Conservation (phyloP, 2,797 vertebrate genomes). For the Lateolabrax maculatus region DNA sequence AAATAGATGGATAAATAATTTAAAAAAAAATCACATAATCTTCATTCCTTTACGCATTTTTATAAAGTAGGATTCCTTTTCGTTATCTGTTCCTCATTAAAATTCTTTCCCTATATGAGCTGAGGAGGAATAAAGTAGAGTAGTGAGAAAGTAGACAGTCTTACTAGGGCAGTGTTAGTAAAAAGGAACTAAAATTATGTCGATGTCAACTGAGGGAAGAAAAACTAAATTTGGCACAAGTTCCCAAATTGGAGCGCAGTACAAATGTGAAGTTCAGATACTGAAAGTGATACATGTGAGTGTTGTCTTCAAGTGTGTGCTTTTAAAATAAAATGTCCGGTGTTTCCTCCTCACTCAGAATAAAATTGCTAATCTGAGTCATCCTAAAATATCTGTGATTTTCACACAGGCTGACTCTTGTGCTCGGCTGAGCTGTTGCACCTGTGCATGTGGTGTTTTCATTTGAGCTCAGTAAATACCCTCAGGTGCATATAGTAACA, state of each 20-base stretch:
- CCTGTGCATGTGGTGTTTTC: conserved; percentile 72
- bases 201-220: conserved; percentile 36
- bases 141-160: conserved; percentile 39
- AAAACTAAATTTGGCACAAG: conserved; percentile 56
- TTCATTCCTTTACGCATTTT: conserved; percentile 66
- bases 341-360: conserved; percentile 54
- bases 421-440: conserved; percentile 67
- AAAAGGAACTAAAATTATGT: conserved; percentile 52
- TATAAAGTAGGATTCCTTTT: conserved; percentile 61
- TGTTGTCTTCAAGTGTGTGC: conserved; percentile 28
- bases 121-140: conserved; percentile 55
- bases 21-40: conserved; percentile 60
- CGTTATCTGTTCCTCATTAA: conserved; percentile 74
- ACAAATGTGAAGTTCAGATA: conserved; percentile 48
- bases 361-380: conserved; percentile 52
- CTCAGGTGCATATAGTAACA: conserved; percentile 70
- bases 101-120: conserved; percentile 44
- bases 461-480: conserved; percentile 73
- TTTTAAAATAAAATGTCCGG: conserved; percentile 50
- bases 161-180: conserved; percentile 50
- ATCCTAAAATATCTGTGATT: conserved; percentile 56
- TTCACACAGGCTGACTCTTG: conserved; percentile 36
- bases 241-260: conserved; percentile 54
- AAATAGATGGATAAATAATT: conserved; percentile 63
- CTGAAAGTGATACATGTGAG: conserved; percentile 11